Base-by-base conservation (phyloP, 2,888 invertebrate genomes). In the Drosophila flavopinicola region DNA sequence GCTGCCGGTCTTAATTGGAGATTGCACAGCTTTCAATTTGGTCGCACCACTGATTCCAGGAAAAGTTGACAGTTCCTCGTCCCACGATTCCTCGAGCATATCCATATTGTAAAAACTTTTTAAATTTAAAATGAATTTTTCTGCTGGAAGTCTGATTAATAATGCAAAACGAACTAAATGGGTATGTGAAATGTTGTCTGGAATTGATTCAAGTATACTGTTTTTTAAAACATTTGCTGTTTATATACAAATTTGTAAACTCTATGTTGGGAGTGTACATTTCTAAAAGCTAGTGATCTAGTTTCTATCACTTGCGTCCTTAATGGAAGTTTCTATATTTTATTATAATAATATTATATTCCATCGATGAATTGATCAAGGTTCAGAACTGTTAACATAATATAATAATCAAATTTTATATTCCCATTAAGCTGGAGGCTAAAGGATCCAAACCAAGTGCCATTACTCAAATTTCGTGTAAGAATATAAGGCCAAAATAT, bases 31-130 rank as follows among this genome's bases (percentile, higher is more conserved):
- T 7, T 25, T 47, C 10, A 66, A 6, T 35, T 35, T 49, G 3
- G n/a, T 15, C 10, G 37, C 17, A 9, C 24, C 25, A 29, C 11
- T 6, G 1, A 25, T 32, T 5, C 38, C 44, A 1, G 49, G 37
- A n/a, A 24, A 27, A 11, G 24, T 9, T 30, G 27, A 6, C 20
- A 51, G 29, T 17, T 20, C 20, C 20, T 20, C 20, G 20, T 20
- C 20, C 20, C 24, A 11, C 7, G 13, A 5, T 10, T 52, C 52
- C n/a, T 25, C 29, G 20, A 47, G 24, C 15, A 33, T 10, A 15
- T 51, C 49, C 70, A 63, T 56, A 11, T 13, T 47, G 41, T 45
- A 11, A n/a, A 1, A 11, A 67, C 60, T 68, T 67, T 20, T 20
- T 20, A 20, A 44, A 41, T 48, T 57, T 52, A 23, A 9, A 38